Base-by-base conservation (phyloP, 2,888 invertebrate genomes). In the Augiades crinisus region DNA sequence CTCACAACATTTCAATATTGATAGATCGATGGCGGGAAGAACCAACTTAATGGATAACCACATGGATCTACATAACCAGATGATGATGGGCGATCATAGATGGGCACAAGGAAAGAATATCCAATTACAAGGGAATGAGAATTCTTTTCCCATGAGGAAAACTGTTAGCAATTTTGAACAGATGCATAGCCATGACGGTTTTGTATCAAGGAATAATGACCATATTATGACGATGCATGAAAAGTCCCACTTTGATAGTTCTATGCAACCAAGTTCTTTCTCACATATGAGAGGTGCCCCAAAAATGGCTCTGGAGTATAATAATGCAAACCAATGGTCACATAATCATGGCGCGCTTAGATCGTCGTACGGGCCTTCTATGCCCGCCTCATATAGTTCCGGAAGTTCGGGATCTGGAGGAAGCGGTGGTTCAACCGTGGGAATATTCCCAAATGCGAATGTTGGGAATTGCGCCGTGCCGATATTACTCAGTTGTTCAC, bases 401-500 rank as follows among this genome's bases (percentile, higher is more conserved):
- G 57, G 21, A 34, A 47, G 47, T 0, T n/a, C n/a, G 27, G 17
- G 6, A 8, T 2, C 8, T 2, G 19, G 19, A 19, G 19, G 19
- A 3, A 5, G 10, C 53, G 62, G 72, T 2, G 37, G 31, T 3
- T 24, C 37, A n/a, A 78, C 82, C 1, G 74, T 85, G 7, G 85
- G 87, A 1, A 61, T 87, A 22, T 88, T 86, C 62, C 85, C 86
- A 1, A 77, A 76, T 41, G 82, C 84, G n/a, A 80, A 78, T 46
- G 64, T 75, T 6, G 79, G 81, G n/a, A 68, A 75, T 12, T 88
- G 87, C 51, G 84, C 76, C 5, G 81, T 89, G 22, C 89, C 89
- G 2, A 60, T 89, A 43, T 65, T 89, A 19, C 62, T 90, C 33
- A 88, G 88, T 62, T 90, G 88, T 61, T 81, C 81, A 0, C 89